These are phyloP conservation scores for Drosophila kuntzei DNA, from an alignment of 2,888 invertebrate genomes.

Conservation along the genomic window DNA sequence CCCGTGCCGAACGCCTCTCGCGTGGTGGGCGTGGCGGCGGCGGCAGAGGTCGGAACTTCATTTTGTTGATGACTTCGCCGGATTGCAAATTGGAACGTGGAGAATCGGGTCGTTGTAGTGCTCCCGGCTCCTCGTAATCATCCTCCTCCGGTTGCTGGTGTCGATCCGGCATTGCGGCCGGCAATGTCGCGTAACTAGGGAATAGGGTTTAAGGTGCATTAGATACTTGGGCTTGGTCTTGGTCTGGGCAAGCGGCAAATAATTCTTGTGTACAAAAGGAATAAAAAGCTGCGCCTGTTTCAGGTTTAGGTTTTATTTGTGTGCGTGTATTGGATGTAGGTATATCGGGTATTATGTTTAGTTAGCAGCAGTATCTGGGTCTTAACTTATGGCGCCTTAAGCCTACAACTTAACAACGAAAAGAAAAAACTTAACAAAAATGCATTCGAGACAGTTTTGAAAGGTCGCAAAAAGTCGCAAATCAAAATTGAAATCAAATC, in stretches of 20 bases:
- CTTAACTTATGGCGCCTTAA: conserved; percentile 55
- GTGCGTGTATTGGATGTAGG: conserved; percentile 33
- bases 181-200: conserved; percentile 60
- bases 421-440: conserved; percentile 59
- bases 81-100: conserved; percentile 90
- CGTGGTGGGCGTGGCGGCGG: conserved; percentile 94
- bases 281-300: conserved; percentile 57
- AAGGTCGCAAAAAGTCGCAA: conserved; percentile 58
- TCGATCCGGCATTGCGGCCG: conserved; percentile 29
- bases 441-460: conserved; percentile 70
- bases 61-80: conserved; percentile 91
- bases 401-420: conserved; percentile 56
- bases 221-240: conserved; percentile 45
- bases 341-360: conserved; percentile 20
- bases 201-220: conserved; percentile 62
- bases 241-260: conserved; percentile 45
- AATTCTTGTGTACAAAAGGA: conserved; percentile 28
- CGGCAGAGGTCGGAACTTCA: conserved; percentile 94
- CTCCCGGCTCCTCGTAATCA: conserved; percentile 87
- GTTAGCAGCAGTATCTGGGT: conserved; percentile 42
- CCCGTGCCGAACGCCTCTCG: conserved; percentile 85
- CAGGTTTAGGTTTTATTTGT: conserved; percentile 62
- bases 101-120: conserved; percentile 77
- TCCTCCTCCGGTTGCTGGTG: conserved; percentile 71
- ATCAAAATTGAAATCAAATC: conserved; percentile 29